Conservation (phyloP, 2,797 vertebrate species). For the Coranthus polyacanthus region DNA sequence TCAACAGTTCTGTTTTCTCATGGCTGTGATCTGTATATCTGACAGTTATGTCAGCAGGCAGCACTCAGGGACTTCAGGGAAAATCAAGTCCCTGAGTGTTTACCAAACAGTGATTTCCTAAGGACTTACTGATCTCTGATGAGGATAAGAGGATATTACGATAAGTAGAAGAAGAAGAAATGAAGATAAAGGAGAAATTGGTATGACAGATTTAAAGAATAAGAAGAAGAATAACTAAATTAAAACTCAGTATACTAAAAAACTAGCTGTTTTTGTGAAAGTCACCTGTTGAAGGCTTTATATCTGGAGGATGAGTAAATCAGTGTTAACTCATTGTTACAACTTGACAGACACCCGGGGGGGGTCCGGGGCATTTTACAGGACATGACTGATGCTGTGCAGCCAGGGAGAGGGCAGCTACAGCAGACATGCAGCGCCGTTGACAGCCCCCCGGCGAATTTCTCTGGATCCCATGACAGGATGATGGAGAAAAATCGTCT, state of each 20-base stretch:
- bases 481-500: constrained; percentile 49
- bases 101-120: constrained; percentile 17
- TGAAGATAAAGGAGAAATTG: background rate
- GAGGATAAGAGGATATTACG: background rate
- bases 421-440: background rate
- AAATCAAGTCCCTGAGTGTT: no score
- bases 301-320: background rate
- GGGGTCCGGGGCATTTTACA: constrained; percentile 7
- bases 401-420: background rate
- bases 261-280: background rate
- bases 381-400: constrained; percentile 29
- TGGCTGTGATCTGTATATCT: constrained; percentile 1
- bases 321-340: background rate
- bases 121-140: constrained; percentile 4
- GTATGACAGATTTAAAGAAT: background rate
- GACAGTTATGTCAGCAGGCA: constrained; percentile 6
- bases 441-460: background rate
- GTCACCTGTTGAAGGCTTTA: background rate
- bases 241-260: background rate
- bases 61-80: constrained; percentile 23
- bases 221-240: no score
- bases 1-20: background rate
- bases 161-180: constrained; percentile 6
- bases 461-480: constrained; percentile 26
- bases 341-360: background rate